These are phyloP conservation scores for Globodera ellingtonae DNA, from an alignment of 1,140 invertebrate genomes.

Conservation along the genomic window DNA sequence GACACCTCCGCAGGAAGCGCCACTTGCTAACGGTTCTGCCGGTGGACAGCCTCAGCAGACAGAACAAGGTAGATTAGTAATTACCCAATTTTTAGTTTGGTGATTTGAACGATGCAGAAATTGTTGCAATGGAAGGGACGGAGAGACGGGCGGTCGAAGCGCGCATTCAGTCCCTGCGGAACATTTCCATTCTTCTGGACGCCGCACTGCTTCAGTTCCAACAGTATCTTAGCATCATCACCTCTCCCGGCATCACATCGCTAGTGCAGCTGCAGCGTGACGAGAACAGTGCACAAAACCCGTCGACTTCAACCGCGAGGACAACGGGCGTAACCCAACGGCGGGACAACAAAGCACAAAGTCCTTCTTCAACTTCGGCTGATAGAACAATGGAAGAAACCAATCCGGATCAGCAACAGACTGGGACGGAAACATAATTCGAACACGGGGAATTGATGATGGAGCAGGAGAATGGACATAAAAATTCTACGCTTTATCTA, in stretches of 20 bases:
- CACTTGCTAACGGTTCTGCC: neutral
- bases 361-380: neutral
- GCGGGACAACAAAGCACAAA: neutral
- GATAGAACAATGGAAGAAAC: neutral
- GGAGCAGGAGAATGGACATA: no score
- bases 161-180: slow-evolving; percentile 79
- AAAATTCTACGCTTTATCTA: neutral
- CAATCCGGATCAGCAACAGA: neutral
- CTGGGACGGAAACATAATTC: no score
- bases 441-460: no score
- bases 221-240: slow-evolving; percentile 74
- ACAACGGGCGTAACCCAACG: slow-evolving; percentile 6
- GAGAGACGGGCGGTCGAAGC: slow-evolving; percentile 84
- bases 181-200: slow-evolving; percentile 84
- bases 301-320: neutral
- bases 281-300: neutral
- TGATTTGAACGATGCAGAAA: slow-evolving; percentile 78
- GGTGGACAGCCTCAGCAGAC: neutral
- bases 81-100: slow-evolving; percentile 36
- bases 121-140: slow-evolving; percentile 83
- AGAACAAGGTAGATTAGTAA: neutral
- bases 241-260: neutral
- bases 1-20: neutral
- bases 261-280: neutral
- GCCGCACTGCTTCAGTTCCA: slow-evolving; percentile 84